phyloP scores from a whole-genome alignment of 2,797 vertebrate species.

The Cercopithecus mitis region DNA sequence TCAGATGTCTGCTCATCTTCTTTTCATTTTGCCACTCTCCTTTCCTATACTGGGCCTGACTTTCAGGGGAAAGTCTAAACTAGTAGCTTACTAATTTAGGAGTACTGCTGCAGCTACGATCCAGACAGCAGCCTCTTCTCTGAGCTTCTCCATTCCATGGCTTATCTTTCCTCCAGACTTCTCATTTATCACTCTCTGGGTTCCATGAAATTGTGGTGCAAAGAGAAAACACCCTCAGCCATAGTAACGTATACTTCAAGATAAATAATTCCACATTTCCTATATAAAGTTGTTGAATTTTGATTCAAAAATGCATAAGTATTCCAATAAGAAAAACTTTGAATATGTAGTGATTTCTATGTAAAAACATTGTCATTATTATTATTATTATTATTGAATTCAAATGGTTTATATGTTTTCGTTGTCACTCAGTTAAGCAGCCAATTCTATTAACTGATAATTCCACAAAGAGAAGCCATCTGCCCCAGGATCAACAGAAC shows the following conservation, averaged over 20 bases:
- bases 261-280: neutral
- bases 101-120: neutral
- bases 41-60: neutral
- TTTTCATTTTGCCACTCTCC: neutral
- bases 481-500: neutral
- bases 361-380: neutral
- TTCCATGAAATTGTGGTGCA: neutral
- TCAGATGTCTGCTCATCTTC: neutral
- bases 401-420: neutral
- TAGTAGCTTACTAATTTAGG: neutral
- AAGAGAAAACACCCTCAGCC: neutral
- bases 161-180: neutral
- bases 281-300: neutral
- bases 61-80: neutral
- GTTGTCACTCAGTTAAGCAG: neutral
- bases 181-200: neutral
- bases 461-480: neutral
- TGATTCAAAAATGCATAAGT: neutral
- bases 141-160: neutral
- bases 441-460: neutral
- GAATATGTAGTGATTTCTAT: neutral
- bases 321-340: constrained; percentile 27
- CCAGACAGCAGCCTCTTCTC: neutral
- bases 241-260: neutral
- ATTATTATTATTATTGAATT: neutral